phyloP scores from a whole-genome alignment of 2,113 vertebrate genomes.

The Leucopsar rothschildi region DNA sequence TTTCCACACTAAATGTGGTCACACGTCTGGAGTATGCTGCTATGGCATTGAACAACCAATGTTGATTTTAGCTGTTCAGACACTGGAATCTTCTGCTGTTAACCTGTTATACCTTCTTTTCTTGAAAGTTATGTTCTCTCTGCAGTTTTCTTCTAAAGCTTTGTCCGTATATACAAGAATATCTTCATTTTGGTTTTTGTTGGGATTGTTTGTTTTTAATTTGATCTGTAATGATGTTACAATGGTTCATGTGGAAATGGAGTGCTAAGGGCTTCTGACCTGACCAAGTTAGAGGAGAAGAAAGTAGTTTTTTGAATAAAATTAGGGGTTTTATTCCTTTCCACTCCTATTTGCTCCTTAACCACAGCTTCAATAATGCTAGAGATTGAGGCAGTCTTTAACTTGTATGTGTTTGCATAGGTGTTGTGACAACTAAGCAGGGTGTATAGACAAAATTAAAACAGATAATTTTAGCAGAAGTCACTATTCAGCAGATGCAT shows the following conservation, averaged over 20 bases:
- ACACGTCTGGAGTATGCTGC: rapidly evolving
- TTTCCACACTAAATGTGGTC: background rate
- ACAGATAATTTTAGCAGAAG: background rate
- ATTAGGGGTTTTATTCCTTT: background rate
- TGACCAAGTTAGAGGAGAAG: background rate
- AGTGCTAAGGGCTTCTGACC: background rate
- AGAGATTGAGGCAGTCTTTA: background rate
- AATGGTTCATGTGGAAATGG: background rate
- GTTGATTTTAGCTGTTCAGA: background rate
- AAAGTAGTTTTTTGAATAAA: background rate
- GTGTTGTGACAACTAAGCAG: background rate
- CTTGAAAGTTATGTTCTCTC: background rate
- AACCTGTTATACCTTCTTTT: background rate
- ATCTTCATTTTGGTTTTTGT: rapidly evolving
- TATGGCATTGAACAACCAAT: background rate
- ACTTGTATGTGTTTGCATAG: background rate
- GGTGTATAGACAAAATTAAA: background rate
- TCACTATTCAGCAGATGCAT: background rate
- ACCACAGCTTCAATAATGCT: background rate
- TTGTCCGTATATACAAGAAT: background rate
- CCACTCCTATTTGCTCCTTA: rapidly evolving
- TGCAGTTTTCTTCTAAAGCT: background rate
- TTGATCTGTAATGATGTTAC: background rate
- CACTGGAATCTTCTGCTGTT: background rate
- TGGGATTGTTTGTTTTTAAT: background rate